These are phyloP conservation scores for Cardiocondyla obscurior DNA, from an alignment of 1,140 invertebrate genomes.

Conservation along the genomic window DNA sequence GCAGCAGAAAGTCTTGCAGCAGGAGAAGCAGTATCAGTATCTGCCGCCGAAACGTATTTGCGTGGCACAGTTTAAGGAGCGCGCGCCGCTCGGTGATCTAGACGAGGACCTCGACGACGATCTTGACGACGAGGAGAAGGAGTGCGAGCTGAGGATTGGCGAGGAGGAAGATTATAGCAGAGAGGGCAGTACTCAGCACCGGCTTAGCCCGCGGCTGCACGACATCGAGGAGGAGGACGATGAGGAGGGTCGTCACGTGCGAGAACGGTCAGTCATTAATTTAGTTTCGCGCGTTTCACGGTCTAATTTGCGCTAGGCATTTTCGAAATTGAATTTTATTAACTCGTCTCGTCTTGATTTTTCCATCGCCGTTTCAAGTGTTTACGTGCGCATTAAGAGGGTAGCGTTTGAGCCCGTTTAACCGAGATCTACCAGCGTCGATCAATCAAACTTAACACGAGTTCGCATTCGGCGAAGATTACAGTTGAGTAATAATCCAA, in stretches of 20 bases:
- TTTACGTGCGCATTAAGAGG: neutral
- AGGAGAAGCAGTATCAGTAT: constrained; percentile 35
- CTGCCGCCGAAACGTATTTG: constrained; percentile 24
- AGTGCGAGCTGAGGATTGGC: constrained; percentile 3
- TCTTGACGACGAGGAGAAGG: constrained; percentile 62
- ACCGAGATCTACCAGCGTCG: neutral
- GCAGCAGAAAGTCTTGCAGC: constrained; percentile 44
- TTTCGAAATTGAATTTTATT: neutral
- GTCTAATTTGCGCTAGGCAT: neutral
- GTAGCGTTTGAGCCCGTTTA: neutral
- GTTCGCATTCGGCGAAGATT: neutral
- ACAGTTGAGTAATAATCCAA: neutral
- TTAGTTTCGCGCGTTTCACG: constrained; percentile 18
- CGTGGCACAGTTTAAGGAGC: constrained; percentile 51
- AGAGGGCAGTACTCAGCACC: constrained; percentile 78
- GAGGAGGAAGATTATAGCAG: constrained; percentile 73
- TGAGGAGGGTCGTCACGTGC: constrained; percentile 80
- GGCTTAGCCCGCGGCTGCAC: constrained; percentile 82
- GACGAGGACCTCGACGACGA: constrained; percentile 75
- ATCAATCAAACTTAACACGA: neutral
- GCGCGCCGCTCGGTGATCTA: constrained; percentile 74
- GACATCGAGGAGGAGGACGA: constrained; percentile 85
- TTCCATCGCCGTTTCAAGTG: neutral
- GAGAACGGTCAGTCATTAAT: constrained; percentile 77
- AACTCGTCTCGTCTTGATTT: neutral